phyloP scores from a whole-genome alignment of 37 sponge, comb jelly and placozoan genomes.

The Aphrocallistes beatrix region DNA sequence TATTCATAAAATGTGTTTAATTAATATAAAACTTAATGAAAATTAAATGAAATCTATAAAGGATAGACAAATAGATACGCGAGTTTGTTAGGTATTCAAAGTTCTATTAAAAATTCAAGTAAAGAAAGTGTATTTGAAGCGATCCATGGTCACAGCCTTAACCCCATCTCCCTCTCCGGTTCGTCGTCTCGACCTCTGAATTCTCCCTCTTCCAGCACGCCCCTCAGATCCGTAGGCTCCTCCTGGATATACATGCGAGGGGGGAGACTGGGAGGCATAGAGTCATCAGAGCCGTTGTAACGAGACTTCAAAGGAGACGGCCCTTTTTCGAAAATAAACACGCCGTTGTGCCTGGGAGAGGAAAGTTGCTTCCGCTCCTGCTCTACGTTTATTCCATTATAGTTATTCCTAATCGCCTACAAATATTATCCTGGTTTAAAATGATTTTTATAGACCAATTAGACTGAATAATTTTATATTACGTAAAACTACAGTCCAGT shows the following conservation, averaged over 20 bases:
- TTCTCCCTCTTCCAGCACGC: background rate
- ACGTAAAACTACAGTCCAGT: no score
- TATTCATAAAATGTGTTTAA: no score
- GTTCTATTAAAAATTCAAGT: no score
- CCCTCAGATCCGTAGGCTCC: background rate
- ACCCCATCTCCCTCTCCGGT: background rate
- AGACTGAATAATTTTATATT: background rate
- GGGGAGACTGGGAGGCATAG: background rate
- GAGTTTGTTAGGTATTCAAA: no score
- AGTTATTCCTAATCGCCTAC: background rate
- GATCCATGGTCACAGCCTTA: background rate
- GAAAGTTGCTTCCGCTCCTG: background rate
- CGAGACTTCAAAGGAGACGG: background rate
- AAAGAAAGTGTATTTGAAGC: no score
- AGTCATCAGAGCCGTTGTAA: background rate
- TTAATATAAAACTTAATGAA: no score
- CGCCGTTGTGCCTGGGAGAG: background rate
- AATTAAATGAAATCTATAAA: no score
- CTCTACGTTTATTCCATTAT: background rate
- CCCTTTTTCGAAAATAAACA: background rate
- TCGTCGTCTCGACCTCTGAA: background rate
- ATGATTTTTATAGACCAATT: no score
- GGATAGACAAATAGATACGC: no score
- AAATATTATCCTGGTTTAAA: no score
- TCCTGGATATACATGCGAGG: conserved; percentile 1